phyloP scores from a whole-genome alignment of 1,140 invertebrate species.

The Acyrthosiphon pisum region DNA sequence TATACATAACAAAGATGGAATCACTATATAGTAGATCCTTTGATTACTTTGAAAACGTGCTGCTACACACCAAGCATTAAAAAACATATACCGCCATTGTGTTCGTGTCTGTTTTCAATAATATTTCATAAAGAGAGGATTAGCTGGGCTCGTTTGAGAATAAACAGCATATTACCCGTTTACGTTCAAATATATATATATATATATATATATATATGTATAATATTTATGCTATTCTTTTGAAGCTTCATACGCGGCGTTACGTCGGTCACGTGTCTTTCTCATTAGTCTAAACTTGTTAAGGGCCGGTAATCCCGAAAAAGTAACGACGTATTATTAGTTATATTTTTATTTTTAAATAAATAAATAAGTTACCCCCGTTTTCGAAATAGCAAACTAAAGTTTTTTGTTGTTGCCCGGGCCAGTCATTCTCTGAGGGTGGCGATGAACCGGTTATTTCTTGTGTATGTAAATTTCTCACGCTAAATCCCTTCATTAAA shows the following conservation, averaged over 20 bases:
- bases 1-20: background rate
- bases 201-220: too few species aligned
- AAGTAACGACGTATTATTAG: constrained; percentile 26
- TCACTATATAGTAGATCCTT: background rate
- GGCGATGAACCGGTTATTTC: background rate
- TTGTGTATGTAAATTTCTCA: constrained; percentile 29
- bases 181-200: too few species aligned
- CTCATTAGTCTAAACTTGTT: constrained; percentile 52
- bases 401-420: background rate
- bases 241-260: constrained; percentile 34
- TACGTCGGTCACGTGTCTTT: constrained; percentile 54
- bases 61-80: background rate
- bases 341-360: constrained; percentile 23
- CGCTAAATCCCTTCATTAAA: constrained; percentile 34
- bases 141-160: constrained; percentile 25
- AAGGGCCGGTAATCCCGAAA: constrained; percentile 28
- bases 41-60: background rate
- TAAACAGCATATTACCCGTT: background rate
- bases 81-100: background rate
- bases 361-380: constrained; percentile 27
- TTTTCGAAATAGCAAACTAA: constrained; percentile 10
- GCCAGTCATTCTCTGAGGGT: background rate
- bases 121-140: constrained; percentile 50
- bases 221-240: constrained; percentile 31
- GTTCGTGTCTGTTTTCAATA: constrained; percentile 24